Percentiles rank a stretch among this genome's conserved stretches.
phyloP scores from a whole-genome alignment of 2,113 vertebrate genomes.

The Orycteropus afer region DNA sequence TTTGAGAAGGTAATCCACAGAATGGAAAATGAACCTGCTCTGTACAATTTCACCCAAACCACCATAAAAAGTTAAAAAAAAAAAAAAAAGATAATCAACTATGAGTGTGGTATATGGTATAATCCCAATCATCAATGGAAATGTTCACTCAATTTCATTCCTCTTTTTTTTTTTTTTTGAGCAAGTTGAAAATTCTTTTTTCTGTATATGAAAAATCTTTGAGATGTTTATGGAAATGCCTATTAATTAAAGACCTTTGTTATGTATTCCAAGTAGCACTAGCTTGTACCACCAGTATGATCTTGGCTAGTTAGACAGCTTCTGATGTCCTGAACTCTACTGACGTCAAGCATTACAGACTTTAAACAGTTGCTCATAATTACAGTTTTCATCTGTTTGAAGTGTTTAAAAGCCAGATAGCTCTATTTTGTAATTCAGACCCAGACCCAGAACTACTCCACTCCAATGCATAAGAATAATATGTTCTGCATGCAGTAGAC shows the following conservation, averaged over 20 bases:
- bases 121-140: not conserved
- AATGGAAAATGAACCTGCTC: too few species aligned
- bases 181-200: not conserved
- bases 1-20: conserved; percentile 32
- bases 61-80: too few species aligned
- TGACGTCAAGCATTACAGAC: not conserved
- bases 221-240: not conserved
- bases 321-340: not conserved
- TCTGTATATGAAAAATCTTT: not conserved
- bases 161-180: conserved; percentile 12
- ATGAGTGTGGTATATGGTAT: not conserved
- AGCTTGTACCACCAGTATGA: not conserved
- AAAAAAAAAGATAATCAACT: too few species aligned
- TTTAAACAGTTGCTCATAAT: not conserved
- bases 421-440: not conserved
- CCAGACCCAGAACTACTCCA: not conserved
- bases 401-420: not conserved
- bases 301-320: not conserved
- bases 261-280: not conserved
- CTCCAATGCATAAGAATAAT: not conserved
- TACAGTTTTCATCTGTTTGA: not conserved
- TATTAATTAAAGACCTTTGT: not conserved
- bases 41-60: too few species aligned
- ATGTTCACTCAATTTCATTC: not conserved
- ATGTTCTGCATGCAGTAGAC: fast-evolving